Evolutionary conservation across 2,888 invertebrate genomes (phyloP), one percentile per base, ranked within the genome.

Genomic region (Resseliella maxima): DNA sequence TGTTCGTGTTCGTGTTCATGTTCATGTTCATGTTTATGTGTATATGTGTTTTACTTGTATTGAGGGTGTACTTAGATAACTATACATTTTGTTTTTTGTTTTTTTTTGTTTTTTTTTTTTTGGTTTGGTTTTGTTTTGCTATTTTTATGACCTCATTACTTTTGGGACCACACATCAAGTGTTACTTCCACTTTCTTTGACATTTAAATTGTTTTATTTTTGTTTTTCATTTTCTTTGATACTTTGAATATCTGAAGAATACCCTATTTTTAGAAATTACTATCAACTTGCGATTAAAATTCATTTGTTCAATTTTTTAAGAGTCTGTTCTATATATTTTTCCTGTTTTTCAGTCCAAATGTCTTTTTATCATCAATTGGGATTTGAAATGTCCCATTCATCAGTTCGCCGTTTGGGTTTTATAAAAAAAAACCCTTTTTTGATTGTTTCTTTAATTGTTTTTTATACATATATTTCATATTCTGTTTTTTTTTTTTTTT

Each of bases 201-300:
- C 0, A 27, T 31, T 0, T 31, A 12, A 1, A 31, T 72, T 12
- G 1, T 72, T 72, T 59, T 24, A n/a, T 59, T 15, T 24, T n/a
- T 59, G 3, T 59, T 24, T 24, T 59, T 15, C 59, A 3, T 59
- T 59, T 59, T 59, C 24, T 12, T 41, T 41, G 5, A 59, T 6
- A 59, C n/a, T 15, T 41, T 41, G 12, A 8, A 12, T 41, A 24
- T 59, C 24, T 24, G 1, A 24, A 24, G 59, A 24, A 24, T 59
- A 24, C 10, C 46, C 46, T 50, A 50, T 59, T 50, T 12, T 72
- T 72, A 27, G 72, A 72, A 31, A 72, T 31, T 72, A 72, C 31
- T 35, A 72, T 72, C 15, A 72, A 72, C 35, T 72, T 31, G 72
- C 10, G 72, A 72, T 72, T 31, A 72, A 72, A 72, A 31, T 27